These are phyloP conservation scores for Crenuchus spilurus DNA, from an alignment of 2,797 vertebrate species.

Conservation along the genomic window DNA sequence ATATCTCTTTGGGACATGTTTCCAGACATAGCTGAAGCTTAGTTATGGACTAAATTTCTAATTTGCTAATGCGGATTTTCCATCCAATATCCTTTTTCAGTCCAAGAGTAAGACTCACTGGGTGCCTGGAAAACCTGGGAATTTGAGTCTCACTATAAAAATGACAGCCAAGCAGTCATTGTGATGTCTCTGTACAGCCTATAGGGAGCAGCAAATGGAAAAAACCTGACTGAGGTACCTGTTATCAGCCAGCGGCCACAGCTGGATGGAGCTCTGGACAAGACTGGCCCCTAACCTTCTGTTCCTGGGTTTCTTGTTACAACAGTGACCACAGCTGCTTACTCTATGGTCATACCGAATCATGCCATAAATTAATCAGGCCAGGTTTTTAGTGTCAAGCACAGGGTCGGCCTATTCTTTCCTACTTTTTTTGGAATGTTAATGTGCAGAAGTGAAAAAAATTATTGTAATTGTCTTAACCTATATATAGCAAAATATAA, in stretches of 20 bases:
- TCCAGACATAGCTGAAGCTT: background rate
- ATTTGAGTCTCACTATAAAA: background rate
- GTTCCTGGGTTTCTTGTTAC: constrained; percentile 32
- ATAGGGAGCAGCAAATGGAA: background rate
- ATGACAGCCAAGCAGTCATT: background rate
- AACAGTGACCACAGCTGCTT: constrained; percentile 34
- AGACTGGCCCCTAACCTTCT: constrained; percentile 38
- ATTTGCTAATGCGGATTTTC: constrained; percentile 15
- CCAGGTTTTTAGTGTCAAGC: background rate
- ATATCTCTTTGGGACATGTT: constrained; percentile 33
- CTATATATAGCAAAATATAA: no score
- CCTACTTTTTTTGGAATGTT: background rate
- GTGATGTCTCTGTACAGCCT: constrained; percentile 13
- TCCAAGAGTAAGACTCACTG: background rate
- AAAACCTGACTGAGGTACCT: constrained; percentile 21
- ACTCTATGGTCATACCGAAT: constrained; percentile 26
- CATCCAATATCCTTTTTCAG: background rate
- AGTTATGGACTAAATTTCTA: constrained; percentile 5
- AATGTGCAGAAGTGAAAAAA: background rate
- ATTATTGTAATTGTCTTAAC: background rate
- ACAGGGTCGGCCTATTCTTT: background rate
- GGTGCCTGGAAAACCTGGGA: background rate
- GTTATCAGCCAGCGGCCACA: constrained; percentile 40
- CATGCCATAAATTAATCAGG: constrained; percentile 30
- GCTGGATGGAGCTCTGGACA: constrained; percentile 44